Evolutionary conservation across 2,888 invertebrate species (phyloP), one percentile per base, ranked within the genome.

Genomic region (Papilio gigon): DNA sequence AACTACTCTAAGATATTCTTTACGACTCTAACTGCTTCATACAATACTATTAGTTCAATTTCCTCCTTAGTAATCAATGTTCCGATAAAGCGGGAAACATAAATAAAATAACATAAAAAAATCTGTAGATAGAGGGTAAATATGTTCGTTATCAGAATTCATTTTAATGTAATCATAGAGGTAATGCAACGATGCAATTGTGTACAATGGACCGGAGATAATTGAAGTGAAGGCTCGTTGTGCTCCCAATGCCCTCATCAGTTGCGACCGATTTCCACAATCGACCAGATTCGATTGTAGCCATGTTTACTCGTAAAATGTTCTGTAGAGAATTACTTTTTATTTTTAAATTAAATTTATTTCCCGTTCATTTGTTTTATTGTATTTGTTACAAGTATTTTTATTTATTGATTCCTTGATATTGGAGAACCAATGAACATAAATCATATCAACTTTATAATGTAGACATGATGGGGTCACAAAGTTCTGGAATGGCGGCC

Each of bases 201-300:
- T 60, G 60, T 40, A 60, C 60, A 60, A 25, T 60, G 60, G 25
- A 60, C 40, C 60, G 60, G 22, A 25, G 60, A 60, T 60, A 60
- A 60, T 60, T 60, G 40, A 60, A 60, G 60, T 60, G 37, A 40
- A 40, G 59, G 22, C 59, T 35, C 33, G 33, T 35, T 58, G 56
- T 30, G 22, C 9, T 59, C 58, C 58, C 58, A 59, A 33, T 59
- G 35, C 58, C 58, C 58, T 59, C 58, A 59, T 59, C 58, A 35
- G 58, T 59, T 59, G 35, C 33, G 22, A 33, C 22, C 17, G 35
- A 59, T 59, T 59, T 22, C 58, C 58, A 35, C 58, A 59, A 35
- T 33, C 35, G 58, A n/a, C 35, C 58, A 59, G 35, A 59, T 59
- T 59, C 35, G 58, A 59, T 59, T 30, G 58, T 59, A 35, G 33